Evolutionary conservation across 2,797 vertebrate species (phyloP), one percentile per base, ranked within the genome.

Genomic region (Loris lydekkerianus): DNA sequence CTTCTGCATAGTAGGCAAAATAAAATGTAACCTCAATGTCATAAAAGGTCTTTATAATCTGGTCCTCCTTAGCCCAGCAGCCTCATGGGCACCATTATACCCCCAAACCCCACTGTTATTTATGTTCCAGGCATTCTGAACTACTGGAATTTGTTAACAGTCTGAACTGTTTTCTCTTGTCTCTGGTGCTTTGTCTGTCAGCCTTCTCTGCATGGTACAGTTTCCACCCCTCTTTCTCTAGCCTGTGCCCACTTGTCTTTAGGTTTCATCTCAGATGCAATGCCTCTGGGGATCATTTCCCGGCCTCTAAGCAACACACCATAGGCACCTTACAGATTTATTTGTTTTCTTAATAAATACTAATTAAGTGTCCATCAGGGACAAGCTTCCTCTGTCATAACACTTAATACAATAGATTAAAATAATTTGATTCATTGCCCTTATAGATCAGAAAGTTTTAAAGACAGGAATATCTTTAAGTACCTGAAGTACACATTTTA

Each of bases 341-440:
- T 58, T 67, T 60, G 73, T 53, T 73, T 92, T 53, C 77, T 73
- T 58, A 94, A 2, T 89, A 78, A 88, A 80, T 91, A 73, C 91
- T 73, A 34, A 85, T 58, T 61, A 70, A 14, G 2, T 17, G 37
- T 8, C 23, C 7, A 9, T 23, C 23, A 46, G 9, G 7, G 49
- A 77, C 63, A 21, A 58, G 25, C 18, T 56, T 14, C 53, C 31
- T 84, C 65, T 78, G 40, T 14, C 7, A 23, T 2, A 67, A 37
- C 27, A n/a, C 63, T 77, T 69, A 69, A 27, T 20, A 37, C 11
- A 73, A 37, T 21, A 8, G 6, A n/a, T 34, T 73, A n/a, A 20
- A 53, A 1, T 43, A 37, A 1, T 84, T 78, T 49, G 29, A 73
- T n/a, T 72, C 53, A 27, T 9, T 17, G 4, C 23, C 31, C 25